Conservation (phyloP, 2,113 vertebrate genomes). For the Tiliqua scincoides region DNA sequence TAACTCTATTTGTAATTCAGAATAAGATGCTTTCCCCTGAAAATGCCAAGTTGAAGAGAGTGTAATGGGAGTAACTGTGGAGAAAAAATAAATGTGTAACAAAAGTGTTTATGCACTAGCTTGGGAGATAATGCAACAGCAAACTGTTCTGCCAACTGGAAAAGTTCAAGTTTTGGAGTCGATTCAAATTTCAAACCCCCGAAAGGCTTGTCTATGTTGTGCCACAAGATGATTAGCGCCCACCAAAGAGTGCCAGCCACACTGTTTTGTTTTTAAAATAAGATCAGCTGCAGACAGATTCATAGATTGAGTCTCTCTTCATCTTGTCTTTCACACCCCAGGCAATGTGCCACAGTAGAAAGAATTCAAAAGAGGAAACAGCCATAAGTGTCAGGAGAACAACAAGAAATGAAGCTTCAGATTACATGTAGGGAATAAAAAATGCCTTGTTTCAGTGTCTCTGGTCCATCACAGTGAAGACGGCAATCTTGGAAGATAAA, state of each 20-base stretch:
- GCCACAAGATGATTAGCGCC: constrained; percentile 26
- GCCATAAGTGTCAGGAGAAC: constrained; percentile 42
- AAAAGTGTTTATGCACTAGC: neutral
- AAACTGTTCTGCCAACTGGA: neutral
- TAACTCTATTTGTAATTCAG: neutral
- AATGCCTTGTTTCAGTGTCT: constrained; percentile 28
- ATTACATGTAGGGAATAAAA: constrained; percentile 39
- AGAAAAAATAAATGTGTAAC: neutral
- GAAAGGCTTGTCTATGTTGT: constrained; percentile 31
- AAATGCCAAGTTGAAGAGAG: neutral
- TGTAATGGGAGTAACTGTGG: neutral
- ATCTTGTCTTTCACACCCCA: constrained; percentile 51
- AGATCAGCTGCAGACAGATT: constrained; percentile 47
- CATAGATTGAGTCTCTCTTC: constrained; percentile 50
- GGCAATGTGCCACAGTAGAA: constrained; percentile 18
- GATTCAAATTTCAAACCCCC: constrained; percentile 24
- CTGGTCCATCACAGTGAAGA: constrained; percentile 24
- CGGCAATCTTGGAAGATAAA: neutral
- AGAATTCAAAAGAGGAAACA: constrained; percentile 25
- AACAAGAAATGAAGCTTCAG: constrained; percentile 32
- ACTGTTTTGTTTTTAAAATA: constrained; percentile 45
- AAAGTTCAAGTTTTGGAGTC: constrained; percentile 37
- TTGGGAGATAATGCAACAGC: constrained; percentile 9
- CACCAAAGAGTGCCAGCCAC: constrained; percentile 30
- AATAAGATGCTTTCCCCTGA: neutral